Evolutionary conservation across 1,140 invertebrate genomes (phyloP).

Genomic region (Heterodera schachtii): DNA sequence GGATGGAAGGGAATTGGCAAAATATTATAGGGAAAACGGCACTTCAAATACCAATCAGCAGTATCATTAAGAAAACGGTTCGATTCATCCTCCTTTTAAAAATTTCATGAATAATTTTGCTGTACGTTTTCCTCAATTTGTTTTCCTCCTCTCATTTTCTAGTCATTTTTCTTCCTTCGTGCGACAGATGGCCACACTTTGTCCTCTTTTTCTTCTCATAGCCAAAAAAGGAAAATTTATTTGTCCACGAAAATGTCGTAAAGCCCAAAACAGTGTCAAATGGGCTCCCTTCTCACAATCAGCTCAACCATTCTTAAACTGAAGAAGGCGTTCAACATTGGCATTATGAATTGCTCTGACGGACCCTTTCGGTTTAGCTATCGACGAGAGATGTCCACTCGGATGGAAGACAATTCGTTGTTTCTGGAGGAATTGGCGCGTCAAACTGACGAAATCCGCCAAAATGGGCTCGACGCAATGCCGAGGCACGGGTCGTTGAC

Average conservation of each 20-base stretch:
- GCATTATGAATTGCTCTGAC: not conserved
- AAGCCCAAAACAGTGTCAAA: not conserved
- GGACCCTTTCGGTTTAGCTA: slow-evolving; percentile 40
- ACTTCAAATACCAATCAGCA: too few relatives aligned
- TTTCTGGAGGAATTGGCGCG: slow-evolving; percentile 45
- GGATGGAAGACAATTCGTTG: slow-evolving; percentile 48
- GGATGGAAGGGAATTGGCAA: not conserved
- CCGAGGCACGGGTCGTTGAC: slow-evolving; percentile 49
- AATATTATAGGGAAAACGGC: not conserved
- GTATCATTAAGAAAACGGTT: too few relatives aligned
- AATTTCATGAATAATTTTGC: too few relatives aligned
- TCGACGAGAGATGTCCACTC: slow-evolving; percentile 37
- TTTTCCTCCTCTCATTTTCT: too few relatives aligned
- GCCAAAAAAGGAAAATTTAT: not conserved
- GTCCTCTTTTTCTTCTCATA: not conserved
- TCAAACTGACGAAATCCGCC: slow-evolving; percentile 48
- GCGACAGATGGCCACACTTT: slow-evolving; percentile 1
- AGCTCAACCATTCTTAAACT: not conserved
- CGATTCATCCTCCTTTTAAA: too few relatives aligned
- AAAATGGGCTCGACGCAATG: slow-evolving; percentile 32
- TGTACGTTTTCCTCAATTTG: too few relatives aligned
- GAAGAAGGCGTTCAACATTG: not conserved
- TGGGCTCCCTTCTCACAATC: not conserved
- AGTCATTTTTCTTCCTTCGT: not conserved
- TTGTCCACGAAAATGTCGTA: not conserved